These are phyloP conservation scores for Pristiophorus japonicus DNA, from an alignment of 2,113 vertebrate genomes.

Conservation along the genomic window DNA sequence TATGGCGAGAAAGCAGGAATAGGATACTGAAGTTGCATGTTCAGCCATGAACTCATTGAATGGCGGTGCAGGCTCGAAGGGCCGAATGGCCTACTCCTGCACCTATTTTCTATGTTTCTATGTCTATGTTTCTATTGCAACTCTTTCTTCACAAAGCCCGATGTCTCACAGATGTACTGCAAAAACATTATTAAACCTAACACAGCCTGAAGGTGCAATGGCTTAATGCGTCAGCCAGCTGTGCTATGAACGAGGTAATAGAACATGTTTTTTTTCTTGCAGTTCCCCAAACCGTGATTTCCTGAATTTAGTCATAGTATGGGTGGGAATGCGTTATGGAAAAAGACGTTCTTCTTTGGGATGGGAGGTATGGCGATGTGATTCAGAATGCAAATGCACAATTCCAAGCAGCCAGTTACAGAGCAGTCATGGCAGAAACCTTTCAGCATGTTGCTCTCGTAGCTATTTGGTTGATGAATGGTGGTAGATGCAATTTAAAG, in stretches of 20 bases:
- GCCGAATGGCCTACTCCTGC: no score
- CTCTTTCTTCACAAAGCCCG: background rate
- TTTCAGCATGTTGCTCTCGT: background rate
- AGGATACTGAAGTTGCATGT: no score
- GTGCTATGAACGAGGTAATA: background rate
- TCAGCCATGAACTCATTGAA: no score
- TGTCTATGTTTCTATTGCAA: no score
- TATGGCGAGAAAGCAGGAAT: no score
- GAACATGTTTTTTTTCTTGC: background rate
- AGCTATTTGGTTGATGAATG: background rate
- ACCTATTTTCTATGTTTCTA: no score
- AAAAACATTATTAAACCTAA: background rate
- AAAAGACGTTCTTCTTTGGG: background rate
- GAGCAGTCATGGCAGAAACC: background rate
- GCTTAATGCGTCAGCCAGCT: background rate
- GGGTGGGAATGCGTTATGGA: background rate
- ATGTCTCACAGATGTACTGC: background rate
- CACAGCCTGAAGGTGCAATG: background rate
- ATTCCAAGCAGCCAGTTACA: background rate
- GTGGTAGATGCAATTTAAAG: background rate
- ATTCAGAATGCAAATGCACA: background rate
- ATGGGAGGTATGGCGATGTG: background rate
- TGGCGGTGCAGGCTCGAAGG: no score
- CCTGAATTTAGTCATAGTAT: background rate
- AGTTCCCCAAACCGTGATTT: background rate